A percentile compares a stretch with the other conserved stretches of the same genome.
Conservation (phyloP, 2,888 invertebrate species). For the Encarsia formosa region DNA sequence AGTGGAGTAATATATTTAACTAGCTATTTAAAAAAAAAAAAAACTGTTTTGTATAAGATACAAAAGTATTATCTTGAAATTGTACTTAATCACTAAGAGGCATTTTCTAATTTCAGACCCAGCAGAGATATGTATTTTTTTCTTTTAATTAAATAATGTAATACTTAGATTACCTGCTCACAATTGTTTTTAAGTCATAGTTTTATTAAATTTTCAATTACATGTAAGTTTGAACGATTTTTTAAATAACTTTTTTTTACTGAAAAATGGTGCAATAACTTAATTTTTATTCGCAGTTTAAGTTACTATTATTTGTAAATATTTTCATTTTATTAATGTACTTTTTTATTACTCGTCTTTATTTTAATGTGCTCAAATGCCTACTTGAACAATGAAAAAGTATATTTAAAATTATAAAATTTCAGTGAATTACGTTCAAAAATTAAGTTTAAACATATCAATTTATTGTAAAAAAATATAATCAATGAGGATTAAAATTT, state of each 20-base stretch:
- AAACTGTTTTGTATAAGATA: too few species aligned
- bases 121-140: too few species aligned
- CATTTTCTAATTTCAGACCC: too few species aligned
- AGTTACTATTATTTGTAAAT: conserved; percentile 24
- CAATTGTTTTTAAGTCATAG: too few species aligned
- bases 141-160: too few species aligned
- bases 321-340: conserved; percentile 15
- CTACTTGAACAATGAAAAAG: conserved; percentile 6
- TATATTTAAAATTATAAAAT: conserved; percentile 5
- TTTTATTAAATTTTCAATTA: too few species aligned
- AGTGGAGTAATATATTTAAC: too few species aligned
- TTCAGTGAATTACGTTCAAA: neutral
- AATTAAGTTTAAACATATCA: conserved; percentile 15
- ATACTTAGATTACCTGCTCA: too few species aligned
- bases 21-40: too few species aligned
- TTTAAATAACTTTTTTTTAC: conserved; percentile 21
- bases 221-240: too few species aligned
- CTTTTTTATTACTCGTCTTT: neutral
- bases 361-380: conserved; percentile 1
- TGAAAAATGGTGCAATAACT: conserved; percentile 22
- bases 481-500: conserved; percentile 13
- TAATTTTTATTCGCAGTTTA: conserved; percentile 13
- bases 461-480: conserved; percentile 9
- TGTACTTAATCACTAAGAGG: too few species aligned
- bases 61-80: too few species aligned